Base-by-base conservation (phyloP, 1,140 invertebrate genomes). In the Drosophila lacteicornis region DNA sequence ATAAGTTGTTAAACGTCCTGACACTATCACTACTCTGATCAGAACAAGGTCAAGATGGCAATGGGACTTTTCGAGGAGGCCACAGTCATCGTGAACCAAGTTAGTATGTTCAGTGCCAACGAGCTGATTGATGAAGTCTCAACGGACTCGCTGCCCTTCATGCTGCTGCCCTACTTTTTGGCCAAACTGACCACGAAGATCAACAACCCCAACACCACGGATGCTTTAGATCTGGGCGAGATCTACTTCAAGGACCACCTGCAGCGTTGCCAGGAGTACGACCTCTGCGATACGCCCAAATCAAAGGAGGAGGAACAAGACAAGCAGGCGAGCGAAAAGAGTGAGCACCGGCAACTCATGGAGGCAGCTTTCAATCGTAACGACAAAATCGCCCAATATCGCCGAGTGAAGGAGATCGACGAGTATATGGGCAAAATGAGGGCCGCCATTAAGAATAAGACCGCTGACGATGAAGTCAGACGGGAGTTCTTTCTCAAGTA, bases 241-340 rank as follows among this genome's bases (percentile, higher is more conserved):
- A 94, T 97, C 49, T 98, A 98, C 93, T 98, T 97, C 81, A 95
- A 90, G 81, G 97, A 98, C 93, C 98, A 97, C 86, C 91, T 98
- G 38, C 94, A 96, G 83, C 94, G 97, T 63, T 95, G 96, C 68
- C 96, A 96, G 91, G 94, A 96, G 71, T 98, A 98, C 93, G 95
- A 95, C 43, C 92, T 98, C 22, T 95, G 94, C 38, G 94, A 96
- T 2, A 59, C 63, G 1, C 73, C 77, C 15, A 75, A 82, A 42
- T 63, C n/a, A 0, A 77, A 74, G 33, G 50, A 19, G 6, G 43
- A 27, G 12, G 22, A 38, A 6, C 11, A 53, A 25, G 69, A 74
- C 17, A 56, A 47, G 7, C 62, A 88, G 45, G 42, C 40, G 0
- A n/a, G 8, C 9, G 76, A 57, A 11, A 73, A 57, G 46, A 82